phyloP scores from a whole-genome alignment of 2,888 invertebrate species.

The Phoenoteleia sp. region DNA sequence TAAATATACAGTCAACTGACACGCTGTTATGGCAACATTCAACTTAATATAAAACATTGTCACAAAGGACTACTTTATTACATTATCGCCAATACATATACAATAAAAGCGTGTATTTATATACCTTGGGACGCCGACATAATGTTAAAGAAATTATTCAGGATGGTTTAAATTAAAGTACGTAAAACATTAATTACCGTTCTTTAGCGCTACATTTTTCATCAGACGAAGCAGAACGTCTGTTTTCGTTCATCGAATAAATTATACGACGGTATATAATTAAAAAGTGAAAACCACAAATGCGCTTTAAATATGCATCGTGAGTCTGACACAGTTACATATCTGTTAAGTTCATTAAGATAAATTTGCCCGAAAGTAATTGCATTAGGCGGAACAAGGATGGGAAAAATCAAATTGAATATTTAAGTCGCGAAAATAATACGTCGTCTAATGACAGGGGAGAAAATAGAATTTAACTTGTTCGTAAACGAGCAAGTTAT shows the following conservation, averaged over 20 bases:
- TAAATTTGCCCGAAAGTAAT: slow-evolving; percentile 49
- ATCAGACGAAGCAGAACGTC: slow-evolving; percentile 6
- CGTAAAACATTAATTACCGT: slow-evolving; percentile 11
- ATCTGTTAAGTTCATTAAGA: slow-evolving; percentile 43
- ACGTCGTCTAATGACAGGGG: slow-evolving; percentile 28
- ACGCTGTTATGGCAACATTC: too few species aligned
- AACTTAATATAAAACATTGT: too few species aligned
- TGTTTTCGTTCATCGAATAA: slow-evolving; percentile 16
- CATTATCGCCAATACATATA: too few species aligned
- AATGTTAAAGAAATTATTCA: not conserved
- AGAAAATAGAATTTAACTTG: slow-evolving; percentile 59
- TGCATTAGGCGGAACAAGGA: slow-evolving; percentile 24
- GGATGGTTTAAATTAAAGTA: not conserved
- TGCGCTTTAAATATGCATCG: slow-evolving; percentile 27
- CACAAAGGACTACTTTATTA: too few species aligned
- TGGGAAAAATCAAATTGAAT: slow-evolving; percentile 47
- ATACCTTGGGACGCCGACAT: not conserved
- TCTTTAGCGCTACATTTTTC: slow-evolving; percentile 4
- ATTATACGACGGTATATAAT: slow-evolving; percentile 12
- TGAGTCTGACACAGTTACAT: slow-evolving; percentile 34
- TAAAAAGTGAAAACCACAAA: slow-evolving; percentile 29
- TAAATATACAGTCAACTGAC: too few species aligned
- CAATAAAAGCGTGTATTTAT: not conserved
- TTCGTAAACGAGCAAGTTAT: slow-evolving; percentile 57
- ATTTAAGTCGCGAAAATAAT: slow-evolving; percentile 54